Conservation (phyloP, 2,797 vertebrate species). For the Sebastes steindachneri region DNA sequence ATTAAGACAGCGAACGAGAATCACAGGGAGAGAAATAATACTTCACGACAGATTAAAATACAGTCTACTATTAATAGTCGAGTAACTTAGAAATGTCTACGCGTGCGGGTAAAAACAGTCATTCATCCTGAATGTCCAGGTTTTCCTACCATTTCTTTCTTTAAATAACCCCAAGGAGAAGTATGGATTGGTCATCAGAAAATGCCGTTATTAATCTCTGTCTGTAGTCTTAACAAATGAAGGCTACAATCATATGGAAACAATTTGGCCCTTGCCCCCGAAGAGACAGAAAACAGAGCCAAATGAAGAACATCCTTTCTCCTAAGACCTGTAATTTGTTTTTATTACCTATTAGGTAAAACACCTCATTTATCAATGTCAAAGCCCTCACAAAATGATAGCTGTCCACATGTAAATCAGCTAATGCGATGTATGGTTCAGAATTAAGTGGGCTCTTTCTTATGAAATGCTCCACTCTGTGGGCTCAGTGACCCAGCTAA, state of each 20-base stretch:
- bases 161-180: conserved; percentile 46
- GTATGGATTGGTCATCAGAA: conserved; percentile 71
- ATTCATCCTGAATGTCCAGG: conserved; percentile 27
- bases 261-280: conserved; percentile 78
- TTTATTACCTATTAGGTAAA: conserved; percentile 89
- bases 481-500: conserved; percentile 84
- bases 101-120: not conserved
- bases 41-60: conserved; percentile 16
- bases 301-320: conserved; percentile 87
- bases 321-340: conserved; percentile 87
- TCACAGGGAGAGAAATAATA: conserved; percentile 20
- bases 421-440: conserved; percentile 85
- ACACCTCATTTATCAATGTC: conserved; percentile 90
- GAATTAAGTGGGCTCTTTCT: conserved; percentile 88
- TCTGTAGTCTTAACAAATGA: conserved; percentile 80
- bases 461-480: conserved; percentile 87
- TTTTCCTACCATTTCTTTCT: conserved; percentile 31
- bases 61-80: not conserved
- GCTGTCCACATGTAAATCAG: conserved; percentile 89
- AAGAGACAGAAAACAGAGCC: conserved; percentile 85
- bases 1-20: conserved; percentile 38
- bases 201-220: conserved; percentile 79
- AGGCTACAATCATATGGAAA: conserved; percentile 85
- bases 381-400: conserved; percentile 85
- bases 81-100: conserved; percentile 5